These are phyloP conservation scores for Drosophila neocordata DNA, from an alignment of 1,140 invertebrate genomes.

Conservation along the genomic window DNA sequence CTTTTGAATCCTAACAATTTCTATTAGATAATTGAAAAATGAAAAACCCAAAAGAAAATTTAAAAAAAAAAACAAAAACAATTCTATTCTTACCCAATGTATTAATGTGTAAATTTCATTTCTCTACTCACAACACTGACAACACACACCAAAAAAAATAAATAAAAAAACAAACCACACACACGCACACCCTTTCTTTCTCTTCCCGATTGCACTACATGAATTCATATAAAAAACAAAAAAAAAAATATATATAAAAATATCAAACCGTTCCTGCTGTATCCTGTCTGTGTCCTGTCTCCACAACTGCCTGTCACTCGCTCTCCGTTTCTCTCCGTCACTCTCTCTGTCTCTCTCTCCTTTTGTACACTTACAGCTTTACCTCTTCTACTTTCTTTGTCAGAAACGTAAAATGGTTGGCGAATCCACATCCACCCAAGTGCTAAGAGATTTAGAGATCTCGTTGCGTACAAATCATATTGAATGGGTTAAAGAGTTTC, in stretches of 20 bases:
- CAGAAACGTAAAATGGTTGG: constrained; percentile 98
- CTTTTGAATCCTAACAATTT: background rate
- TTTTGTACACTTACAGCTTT: constrained; percentile 82
- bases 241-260: background rate
- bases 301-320: constrained; percentile 9
- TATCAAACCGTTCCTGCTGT: constrained; percentile 25
- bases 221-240: constrained; percentile 19
- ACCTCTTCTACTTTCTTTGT: constrained; percentile 85
- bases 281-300: constrained; percentile 29
- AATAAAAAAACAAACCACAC: constrained; percentile 26
- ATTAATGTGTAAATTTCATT: constrained; percentile 81
- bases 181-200: constrained; percentile 29
- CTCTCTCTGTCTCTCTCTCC: constrained; percentile 46
- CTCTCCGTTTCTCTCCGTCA: constrained; percentile 7
- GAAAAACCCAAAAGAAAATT: constrained; percentile 5
- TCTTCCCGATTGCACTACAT: constrained; percentile 32
- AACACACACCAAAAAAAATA: constrained; percentile 28
- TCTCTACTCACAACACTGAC: constrained; percentile 79
- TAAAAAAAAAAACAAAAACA: constrained; percentile 19
- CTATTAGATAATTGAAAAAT: too few relatives aligned
- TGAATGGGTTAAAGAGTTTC: constrained; percentile 99
- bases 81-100: constrained; percentile 53
- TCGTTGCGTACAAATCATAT: constrained; percentile 99
- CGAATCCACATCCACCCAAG: constrained; percentile 98
- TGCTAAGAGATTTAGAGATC: constrained; percentile 98